Conservation (phyloP, 2,113 vertebrate species). For the Myotis brandtii region DNA sequence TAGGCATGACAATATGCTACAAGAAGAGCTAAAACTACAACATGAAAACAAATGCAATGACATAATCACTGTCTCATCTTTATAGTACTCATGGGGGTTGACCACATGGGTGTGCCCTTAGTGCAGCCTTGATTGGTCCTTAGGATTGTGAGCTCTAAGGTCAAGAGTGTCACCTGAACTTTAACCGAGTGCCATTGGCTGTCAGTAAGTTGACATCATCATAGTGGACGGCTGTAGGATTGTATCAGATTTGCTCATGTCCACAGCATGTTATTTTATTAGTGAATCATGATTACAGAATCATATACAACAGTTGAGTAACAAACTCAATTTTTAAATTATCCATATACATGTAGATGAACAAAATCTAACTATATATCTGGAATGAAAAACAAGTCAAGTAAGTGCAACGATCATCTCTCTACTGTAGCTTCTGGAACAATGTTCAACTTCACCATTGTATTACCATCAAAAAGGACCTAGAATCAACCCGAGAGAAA, state of each 20-base stretch:
- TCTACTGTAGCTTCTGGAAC: background rate
- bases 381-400: background rate
- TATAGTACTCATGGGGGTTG: too few species aligned
- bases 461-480: background rate
- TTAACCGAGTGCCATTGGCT: background rate
- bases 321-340: background rate
- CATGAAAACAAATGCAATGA: background rate
- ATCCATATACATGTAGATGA: background rate
- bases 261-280: background rate
- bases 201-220: background rate
- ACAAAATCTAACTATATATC: background rate
- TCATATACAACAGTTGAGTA: background rate
- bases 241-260: background rate
- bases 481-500: background rate
- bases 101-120: background rate
- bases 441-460: background rate
- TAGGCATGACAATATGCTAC: background rate
- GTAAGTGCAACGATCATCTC: background rate
- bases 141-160: background rate
- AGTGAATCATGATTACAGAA: background rate
- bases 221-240: background rate
- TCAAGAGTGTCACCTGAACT: background rate
- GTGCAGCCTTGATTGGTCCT: background rate
- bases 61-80: background rate
- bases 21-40: background rate